Percentiles rank a stretch among this genome's conserved stretches.
These are phyloP conservation scores for Augochlorella aurata DNA, from an alignment of 2,888 invertebrate genomes.

Conservation along the genomic window DNA sequence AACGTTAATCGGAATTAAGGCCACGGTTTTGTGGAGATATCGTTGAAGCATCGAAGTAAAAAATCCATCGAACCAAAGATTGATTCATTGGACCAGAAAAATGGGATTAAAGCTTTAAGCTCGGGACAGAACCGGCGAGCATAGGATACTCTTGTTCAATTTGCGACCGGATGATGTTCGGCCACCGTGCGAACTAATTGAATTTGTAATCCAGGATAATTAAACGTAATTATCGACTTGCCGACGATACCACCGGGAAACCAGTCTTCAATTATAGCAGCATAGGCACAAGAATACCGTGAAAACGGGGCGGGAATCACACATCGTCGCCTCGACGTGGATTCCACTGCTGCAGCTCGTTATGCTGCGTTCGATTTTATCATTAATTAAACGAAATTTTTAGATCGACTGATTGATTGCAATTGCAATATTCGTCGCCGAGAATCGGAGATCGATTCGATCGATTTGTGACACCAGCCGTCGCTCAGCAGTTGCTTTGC, in stretches of 20 bases:
- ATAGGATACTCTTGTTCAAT: background rate
- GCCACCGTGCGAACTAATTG: slow-evolving; percentile 17
- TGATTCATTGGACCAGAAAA: no score
- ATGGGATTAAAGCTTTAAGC: background rate
- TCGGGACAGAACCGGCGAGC: background rate
- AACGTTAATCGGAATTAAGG: no score
- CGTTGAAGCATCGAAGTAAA: no score
- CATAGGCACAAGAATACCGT: background rate
- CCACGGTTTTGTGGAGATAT: no score
- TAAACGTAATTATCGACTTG: slow-evolving; percentile 25
- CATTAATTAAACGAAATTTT: no score
- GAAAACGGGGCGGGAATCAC: background rate
- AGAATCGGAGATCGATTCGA: no score
- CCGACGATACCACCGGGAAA: background rate
- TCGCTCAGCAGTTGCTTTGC: no score
- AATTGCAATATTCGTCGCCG: no score
- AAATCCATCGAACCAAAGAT: no score
- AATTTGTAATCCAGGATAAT: slow-evolving; percentile 32
- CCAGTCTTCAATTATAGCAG: slow-evolving; percentile 35
- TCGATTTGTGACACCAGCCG: no score
- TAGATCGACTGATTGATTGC: no score
- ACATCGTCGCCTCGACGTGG: slow-evolving; percentile 15
- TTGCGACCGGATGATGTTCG: background rate
- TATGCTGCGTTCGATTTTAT: no score
- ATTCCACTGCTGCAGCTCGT: background rate